Evolutionary conservation across 2,797 vertebrate genomes (phyloP).

Genomic region (Tympanoctomys barrerae): DNA sequence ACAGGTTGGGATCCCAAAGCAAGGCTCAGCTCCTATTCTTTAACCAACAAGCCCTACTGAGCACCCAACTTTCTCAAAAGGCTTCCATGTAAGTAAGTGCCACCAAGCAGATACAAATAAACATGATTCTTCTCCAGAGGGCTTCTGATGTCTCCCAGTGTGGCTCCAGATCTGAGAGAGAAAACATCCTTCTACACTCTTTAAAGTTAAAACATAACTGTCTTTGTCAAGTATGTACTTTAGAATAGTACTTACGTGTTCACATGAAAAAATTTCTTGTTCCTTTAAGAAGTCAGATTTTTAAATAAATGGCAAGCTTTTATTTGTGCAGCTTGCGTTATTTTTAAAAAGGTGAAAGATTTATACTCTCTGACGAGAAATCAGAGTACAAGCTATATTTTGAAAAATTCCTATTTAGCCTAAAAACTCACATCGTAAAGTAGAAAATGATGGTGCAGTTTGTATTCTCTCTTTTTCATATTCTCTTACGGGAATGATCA

Average conservation of each 20-base stretch:
- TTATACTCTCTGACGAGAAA: too few relatives aligned
- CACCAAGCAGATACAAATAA: not conserved
- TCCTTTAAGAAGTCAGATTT: constrained; percentile 38
- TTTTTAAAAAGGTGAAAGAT: too few relatives aligned
- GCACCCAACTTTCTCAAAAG: not conserved
- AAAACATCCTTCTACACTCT: not conserved
- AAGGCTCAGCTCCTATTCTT: not conserved
- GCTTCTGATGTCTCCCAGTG: not conserved
- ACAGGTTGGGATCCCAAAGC: not conserved
- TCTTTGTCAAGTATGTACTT: not conserved
- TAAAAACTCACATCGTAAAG: constrained; percentile 3
- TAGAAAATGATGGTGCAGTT: not conserved
- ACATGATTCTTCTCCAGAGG: not conserved
- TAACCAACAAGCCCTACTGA: not conserved
- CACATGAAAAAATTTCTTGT: not conserved
- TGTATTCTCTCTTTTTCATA: constrained; percentile 7
- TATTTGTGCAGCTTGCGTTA: not conserved
- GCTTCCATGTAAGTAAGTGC: not conserved
- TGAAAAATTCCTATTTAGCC: not conserved
- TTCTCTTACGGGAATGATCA: constrained; percentile 39
- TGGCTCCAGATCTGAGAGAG: not conserved
- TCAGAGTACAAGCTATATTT: not conserved
- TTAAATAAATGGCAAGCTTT: constrained; percentile 51
- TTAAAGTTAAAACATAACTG: not conserved
- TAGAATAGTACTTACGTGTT: not conserved